These are phyloP conservation scores for Typhlomys cinereus DNA, from an alignment of 2,113 vertebrate genomes.

Conservation along the genomic window DNA sequence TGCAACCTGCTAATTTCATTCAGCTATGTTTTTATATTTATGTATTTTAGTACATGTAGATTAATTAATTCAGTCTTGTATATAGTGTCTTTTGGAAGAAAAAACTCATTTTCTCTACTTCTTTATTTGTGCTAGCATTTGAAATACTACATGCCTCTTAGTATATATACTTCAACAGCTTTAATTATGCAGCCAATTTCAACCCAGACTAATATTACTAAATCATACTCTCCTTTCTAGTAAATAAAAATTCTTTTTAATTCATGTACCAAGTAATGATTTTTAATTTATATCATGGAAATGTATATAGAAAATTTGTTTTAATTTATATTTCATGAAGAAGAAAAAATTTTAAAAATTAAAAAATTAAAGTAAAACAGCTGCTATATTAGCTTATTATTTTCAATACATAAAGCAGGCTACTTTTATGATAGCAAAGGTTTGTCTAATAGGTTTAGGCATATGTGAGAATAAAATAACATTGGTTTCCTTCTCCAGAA, in stretches of 20 bases:
- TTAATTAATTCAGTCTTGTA: neutral
- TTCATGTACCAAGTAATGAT: neutral
- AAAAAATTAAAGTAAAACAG: neutral
- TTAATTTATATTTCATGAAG: constrained; percentile 6
- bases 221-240: neutral
- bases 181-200: neutral
- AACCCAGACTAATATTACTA: neutral
- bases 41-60: neutral
- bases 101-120: neutral
- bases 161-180: neutral
- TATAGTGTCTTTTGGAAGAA: neutral
- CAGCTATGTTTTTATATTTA: neutral
- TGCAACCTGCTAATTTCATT: neutral
- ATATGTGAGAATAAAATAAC: too few relatives aligned
- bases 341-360: neutral
- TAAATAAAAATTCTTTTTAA: neutral
- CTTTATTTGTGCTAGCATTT: neutral
- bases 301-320: neutral
- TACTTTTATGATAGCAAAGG: neutral
- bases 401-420: neutral
- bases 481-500: neutral
- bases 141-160: neutral
- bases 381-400: neutral
- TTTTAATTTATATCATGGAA: neutral
- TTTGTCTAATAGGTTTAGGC: neutral